Percentiles rank a stretch among this genome's conserved stretches.
phyloP scores from a whole-genome alignment of 2,797 vertebrate species.

The Myotis myotis region DNA sequence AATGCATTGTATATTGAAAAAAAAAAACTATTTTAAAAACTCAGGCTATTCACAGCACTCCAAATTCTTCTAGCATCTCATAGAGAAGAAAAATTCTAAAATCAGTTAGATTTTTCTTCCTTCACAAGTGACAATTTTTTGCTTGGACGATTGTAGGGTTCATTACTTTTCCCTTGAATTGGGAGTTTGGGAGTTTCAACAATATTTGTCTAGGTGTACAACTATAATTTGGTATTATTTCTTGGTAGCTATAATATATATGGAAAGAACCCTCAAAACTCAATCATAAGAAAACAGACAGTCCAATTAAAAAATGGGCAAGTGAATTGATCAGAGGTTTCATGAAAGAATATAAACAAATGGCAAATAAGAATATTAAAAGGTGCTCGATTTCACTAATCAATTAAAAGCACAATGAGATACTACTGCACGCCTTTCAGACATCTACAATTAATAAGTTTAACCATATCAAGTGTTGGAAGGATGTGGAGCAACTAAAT shows the following conservation, averaged over 20 bases:
- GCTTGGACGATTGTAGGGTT: background rate
- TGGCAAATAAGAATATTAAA: too few species aligned
- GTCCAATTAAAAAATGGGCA: background rate
- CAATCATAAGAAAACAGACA: background rate
- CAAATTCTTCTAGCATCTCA: background rate
- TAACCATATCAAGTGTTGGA: background rate
- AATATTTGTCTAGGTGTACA: background rate
- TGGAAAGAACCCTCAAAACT: conserved; percentile 5
- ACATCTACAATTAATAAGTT: background rate
- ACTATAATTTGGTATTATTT: conserved; percentile 25
- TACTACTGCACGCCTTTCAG: background rate
- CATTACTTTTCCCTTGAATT: background rate
- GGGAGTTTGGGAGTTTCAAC: background rate
- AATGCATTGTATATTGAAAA: background rate
- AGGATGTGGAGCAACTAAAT: background rate
- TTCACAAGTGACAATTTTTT: background rate
- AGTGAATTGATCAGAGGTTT: too few species aligned
- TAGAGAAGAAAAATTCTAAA: background rate
- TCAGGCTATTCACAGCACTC: background rate
- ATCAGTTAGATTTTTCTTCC: background rate
- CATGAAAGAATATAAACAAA: too few species aligned
- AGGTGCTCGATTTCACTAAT: background rate
- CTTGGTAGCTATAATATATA: background rate
- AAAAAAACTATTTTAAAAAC: background rate
- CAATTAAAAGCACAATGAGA: background rate